phyloP scores from a whole-genome alignment of 2,888 invertebrate genomes.

The Chaetoderma sp. region DNA sequence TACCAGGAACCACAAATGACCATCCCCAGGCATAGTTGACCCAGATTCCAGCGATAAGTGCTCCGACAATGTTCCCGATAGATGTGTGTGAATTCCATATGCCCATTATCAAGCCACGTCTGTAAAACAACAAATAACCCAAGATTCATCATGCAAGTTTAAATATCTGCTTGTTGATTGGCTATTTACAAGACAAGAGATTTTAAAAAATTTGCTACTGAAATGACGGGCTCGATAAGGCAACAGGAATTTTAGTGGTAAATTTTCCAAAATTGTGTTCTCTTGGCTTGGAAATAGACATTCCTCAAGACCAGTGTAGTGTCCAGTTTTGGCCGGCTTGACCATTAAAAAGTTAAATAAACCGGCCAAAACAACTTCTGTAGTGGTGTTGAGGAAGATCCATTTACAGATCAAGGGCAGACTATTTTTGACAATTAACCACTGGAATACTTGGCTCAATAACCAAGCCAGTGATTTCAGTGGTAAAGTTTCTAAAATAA shows the following conservation, averaged over 20 bases:
- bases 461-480: too few species aligned
- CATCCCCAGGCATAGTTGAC: constrained; percentile 86
- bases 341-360: too few species aligned
- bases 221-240: background rate
- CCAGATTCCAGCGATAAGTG: constrained; percentile 87
- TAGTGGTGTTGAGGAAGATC: too few species aligned
- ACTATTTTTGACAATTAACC: too few species aligned
- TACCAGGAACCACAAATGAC: constrained; percentile 91
- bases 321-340: too few species aligned
- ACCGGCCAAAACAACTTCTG: too few species aligned
- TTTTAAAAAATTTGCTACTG: background rate
- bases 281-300: too few species aligned
- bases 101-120: constrained; percentile 85
- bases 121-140: constrained; percentile 39
- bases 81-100: constrained; percentile 98
- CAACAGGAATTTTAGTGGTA: background rate
- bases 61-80: constrained; percentile 93
- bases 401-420: too few species aligned
- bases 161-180: background rate
- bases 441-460: background rate
- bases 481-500: too few species aligned
- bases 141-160: background rate
- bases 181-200: background rate
- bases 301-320: too few species aligned
- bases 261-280: too few species aligned